Evolutionary conservation across 2,113 vertebrate species (phyloP).

Genomic region (Carettochelys insculpta): DNA sequence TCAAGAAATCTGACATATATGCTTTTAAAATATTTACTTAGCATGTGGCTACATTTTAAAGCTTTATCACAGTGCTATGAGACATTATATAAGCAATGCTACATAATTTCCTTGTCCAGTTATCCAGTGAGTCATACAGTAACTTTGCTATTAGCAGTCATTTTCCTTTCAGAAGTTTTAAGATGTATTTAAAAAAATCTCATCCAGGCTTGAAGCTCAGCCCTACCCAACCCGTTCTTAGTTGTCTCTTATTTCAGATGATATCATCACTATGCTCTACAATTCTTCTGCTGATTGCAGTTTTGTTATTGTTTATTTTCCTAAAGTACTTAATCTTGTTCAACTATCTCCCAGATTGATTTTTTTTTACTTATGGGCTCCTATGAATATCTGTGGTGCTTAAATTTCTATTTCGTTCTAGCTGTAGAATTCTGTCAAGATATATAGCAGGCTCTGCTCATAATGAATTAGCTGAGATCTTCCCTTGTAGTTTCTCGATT

Average conservation of each 20-base stretch:
- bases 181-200: neutral
- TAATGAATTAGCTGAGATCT: neutral
- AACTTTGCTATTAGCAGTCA: neutral
- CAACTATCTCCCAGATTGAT: neutral
- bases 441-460: conserved; percentile 40
- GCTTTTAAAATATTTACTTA: neutral
- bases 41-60: neutral
- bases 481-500: neutral
- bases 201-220: neutral
- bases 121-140: conserved; percentile 18
- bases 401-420: neutral
- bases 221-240: neutral
- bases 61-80: neutral
- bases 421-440: neutral
- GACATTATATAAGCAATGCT: neutral
- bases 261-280: neutral
- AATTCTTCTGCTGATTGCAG: neutral
- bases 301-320: conserved; percentile 12
- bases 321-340: neutral
- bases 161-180: conserved; percentile 13
- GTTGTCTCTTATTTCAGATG: neutral
- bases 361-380: conserved; percentile 30
- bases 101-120: neutral
- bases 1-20: too few relatives aligned
- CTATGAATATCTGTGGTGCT: neutral